A percentile compares a stretch with the other conserved stretches of the same genome.
phyloP scores from a whole-genome alignment of 2,113 vertebrate genomes.

The Xerus inauris region DNA sequence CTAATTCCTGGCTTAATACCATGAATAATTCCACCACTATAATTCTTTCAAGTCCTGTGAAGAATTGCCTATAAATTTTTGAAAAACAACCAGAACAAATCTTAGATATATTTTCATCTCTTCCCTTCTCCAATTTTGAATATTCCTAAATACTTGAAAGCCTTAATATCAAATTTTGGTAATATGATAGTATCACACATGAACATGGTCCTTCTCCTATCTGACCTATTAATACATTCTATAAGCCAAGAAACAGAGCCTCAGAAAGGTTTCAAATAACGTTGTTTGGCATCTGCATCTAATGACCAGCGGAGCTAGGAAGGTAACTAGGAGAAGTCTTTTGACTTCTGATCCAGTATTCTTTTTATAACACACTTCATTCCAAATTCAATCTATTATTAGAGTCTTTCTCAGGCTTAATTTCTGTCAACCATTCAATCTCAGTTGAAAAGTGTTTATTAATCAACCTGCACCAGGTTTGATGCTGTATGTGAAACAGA shows the following conservation, averaged over 20 bases:
- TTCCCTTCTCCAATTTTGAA: background rate
- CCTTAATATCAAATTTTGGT: background rate
- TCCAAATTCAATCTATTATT: background rate
- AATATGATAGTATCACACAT: background rate
- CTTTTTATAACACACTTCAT: background rate
- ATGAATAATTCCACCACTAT: conserved; percentile 34
- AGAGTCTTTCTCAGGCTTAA: background rate
- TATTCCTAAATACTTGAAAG: background rate
- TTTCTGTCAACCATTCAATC: background rate
- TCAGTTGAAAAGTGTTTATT: background rate
- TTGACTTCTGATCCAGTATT: background rate
- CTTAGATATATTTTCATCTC: background rate
- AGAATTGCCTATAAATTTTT: background rate
- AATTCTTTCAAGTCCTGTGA: conserved; percentile 19
- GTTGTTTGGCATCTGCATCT: background rate
- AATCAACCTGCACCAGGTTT: background rate
- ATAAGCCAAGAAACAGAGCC: background rate
- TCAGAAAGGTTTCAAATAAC: background rate
- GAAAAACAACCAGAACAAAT: background rate
- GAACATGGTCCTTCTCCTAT: background rate
- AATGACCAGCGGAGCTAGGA: background rate
- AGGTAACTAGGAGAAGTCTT: background rate
- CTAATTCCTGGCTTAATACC: conserved; percentile 11
- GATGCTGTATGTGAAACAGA: background rate
- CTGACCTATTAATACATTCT: background rate